A percentile compares a stretch with the other conserved stretches of the same genome.
These are phyloP conservation scores for Hystrix cristata DNA, from an alignment of 2,113 vertebrate species.

Conservation along the genomic window DNA sequence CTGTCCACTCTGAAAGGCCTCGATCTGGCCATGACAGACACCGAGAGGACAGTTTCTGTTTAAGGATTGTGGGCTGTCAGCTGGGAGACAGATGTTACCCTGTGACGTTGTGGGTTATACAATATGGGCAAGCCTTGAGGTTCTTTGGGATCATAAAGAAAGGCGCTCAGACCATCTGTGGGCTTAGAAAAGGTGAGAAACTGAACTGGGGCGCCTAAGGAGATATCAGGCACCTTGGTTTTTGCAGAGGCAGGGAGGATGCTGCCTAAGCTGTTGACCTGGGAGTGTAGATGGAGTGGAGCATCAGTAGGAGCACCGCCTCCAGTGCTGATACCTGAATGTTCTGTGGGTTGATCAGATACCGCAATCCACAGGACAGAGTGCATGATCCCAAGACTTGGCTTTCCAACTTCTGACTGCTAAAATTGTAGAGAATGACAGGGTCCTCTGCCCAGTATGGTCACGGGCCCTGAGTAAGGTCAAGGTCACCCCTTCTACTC, in stretches of 20 bases:
- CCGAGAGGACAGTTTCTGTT: not conserved
- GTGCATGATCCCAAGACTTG: not conserved
- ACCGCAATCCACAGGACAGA: not conserved
- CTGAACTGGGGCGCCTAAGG: not conserved
- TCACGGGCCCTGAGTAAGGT: not conserved
- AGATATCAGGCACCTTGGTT: not conserved
- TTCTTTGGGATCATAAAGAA: conserved; percentile 13
- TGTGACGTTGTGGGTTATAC: not conserved
- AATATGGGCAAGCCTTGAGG: not conserved
- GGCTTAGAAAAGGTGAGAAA: conserved; percentile 56
- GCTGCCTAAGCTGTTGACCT: not conserved
- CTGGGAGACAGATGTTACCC: conserved; percentile 7
- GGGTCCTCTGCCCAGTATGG: not conserved
- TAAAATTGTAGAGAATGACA: not conserved
- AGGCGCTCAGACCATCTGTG: not conserved
- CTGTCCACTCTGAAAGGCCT: conserved; percentile 11
- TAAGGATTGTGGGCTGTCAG: not conserved
- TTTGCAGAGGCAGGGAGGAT: not conserved
- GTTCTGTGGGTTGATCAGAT: not conserved
- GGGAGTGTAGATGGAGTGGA: not conserved
- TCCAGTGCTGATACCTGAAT: not conserved
- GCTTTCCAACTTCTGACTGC: conserved; percentile 17
- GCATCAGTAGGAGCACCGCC: not conserved
- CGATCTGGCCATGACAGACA: conserved; percentile 11
- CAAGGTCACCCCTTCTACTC: not conserved